phyloP scores from a whole-genome alignment of 2,113 vertebrate genomes.

The human region DNA sequence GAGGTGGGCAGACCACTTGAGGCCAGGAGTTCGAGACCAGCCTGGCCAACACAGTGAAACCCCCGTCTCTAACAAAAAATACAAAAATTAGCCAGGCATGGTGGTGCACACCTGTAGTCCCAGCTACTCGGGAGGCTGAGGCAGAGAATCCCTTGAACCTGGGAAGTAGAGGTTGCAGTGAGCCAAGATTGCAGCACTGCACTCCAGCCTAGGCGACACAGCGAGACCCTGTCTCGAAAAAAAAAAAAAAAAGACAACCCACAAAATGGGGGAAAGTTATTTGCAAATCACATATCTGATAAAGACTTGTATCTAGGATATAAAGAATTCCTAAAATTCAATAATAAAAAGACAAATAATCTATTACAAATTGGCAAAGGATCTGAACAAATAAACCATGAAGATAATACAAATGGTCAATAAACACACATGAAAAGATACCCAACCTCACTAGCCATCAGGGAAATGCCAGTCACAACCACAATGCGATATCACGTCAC shows the following conservation, averaged over 20 bases:
- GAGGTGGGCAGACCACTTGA: background rate
- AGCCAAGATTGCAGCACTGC: no score
- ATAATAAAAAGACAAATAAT: background rate
- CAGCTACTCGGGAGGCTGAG: no score
- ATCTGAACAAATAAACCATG: background rate
- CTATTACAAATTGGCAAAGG: background rate
- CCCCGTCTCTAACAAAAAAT: background rate
- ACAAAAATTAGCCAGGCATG: no score
- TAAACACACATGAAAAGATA: background rate
- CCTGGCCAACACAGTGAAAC: background rate
- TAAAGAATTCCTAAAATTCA: background rate
- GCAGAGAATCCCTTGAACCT: no score
- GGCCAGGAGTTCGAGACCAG: background rate
- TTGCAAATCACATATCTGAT: background rate
- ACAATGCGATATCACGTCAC: background rate
- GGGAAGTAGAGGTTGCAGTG: no score
- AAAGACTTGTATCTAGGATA: background rate
- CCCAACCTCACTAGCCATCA: background rate
- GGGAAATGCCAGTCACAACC: background rate
- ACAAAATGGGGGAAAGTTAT: background rate
- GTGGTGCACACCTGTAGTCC: no score
- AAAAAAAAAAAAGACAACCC: background rate
- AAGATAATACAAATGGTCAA: background rate
- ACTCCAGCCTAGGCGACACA: no score
- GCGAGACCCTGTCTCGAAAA: no score